Evolutionary conservation across 2,888 invertebrate genomes (phyloP), one percentile per base, ranked within the genome.

Genomic region (Ochropacha duplaris): DNA sequence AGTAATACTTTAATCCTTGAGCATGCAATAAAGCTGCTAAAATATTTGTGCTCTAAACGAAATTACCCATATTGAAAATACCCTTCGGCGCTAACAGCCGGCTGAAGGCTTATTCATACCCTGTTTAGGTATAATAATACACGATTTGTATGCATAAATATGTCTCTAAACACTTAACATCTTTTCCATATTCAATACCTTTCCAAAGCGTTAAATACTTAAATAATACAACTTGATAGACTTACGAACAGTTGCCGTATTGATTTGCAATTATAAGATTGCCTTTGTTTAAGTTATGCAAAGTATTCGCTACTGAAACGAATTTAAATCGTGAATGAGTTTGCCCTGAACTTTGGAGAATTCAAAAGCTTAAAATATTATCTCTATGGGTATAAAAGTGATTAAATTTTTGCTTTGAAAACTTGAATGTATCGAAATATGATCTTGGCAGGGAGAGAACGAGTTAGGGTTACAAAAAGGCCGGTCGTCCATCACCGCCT

Each of bases 1-100:
- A n/a, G n/a, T n/a, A n/a, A n/a, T n/a, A n/a, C n/a, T n/a, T n/a
- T 92, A 92, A 92, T 92, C 92, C 91, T 79, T 79, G 82, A 88
- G 87, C 87, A 90, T 88, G 90, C 89, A 92, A 90, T 90, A 90
- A 90, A 90, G 87, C 88, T 86, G 84, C 86, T 86, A 86, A 90
- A 90, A 88, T 89, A 91, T 91, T 91, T 90, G 88, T 87, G 86
- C 88, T 88, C 82, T 86, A 84, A 78, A 86, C 87, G 81, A 92
- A 90, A 92, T 92, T 90, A 90, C 90, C 92, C 90, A 90, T 90
- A 92, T 91, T 90, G 92, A 89, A 90, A 90, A 90, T 90, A 89
- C 90, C 90, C 89, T 87, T 87, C 88, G 81, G 82, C 81, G 86
- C 88, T 88, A 89, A 87, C 87, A 86, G 85, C 83, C 81, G 79